These are phyloP conservation scores for Anagyrus pseudococci DNA, from an alignment of 2,888 invertebrate species.

Conservation along the genomic window DNA sequence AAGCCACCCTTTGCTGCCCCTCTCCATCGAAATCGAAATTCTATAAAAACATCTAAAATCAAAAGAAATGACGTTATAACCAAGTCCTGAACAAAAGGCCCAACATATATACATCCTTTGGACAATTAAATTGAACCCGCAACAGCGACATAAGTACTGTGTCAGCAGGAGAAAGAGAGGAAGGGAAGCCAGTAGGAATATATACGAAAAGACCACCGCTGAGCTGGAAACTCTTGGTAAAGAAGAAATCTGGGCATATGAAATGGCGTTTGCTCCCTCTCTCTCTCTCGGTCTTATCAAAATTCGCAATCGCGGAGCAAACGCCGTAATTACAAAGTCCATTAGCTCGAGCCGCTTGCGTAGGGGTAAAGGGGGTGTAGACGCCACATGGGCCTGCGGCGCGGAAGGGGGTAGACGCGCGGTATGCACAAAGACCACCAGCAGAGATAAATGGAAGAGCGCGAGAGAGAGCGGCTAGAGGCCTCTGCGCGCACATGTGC, in stretches of 20 bases:
- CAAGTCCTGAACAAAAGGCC: too few species aligned
- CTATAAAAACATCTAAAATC: neutral
- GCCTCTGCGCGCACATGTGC: conserved; percentile 50
- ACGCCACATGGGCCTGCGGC: neutral
- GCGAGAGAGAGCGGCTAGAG: conserved; percentile 16
- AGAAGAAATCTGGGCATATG: neutral
- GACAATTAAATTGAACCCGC: conserved; percentile 24
- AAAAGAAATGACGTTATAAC: too few species aligned
- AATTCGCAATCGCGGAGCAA: conserved; percentile 22
- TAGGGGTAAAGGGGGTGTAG: neutral
- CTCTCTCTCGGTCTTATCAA: conserved; percentile 25
- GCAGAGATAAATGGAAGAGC: conserved; percentile 60
- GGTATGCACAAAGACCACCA: conserved; percentile 58
- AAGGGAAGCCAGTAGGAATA: too few species aligned
- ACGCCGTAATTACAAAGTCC: conserved; percentile 31
- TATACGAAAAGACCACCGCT: conserved; percentile 7
- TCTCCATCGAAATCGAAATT: too few species aligned
- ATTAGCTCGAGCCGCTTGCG: conserved; percentile 8
- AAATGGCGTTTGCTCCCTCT: neutral
- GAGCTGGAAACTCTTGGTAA: conserved; percentile 1
- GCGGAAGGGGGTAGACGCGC: neutral
- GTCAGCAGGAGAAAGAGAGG: too few species aligned
- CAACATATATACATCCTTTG: neutral
- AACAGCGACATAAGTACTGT: too few species aligned
- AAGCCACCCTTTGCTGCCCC: too few species aligned